Evolutionary conservation across 2,888 invertebrate species (phyloP).

Genomic region (Poecilus cupreus): DNA sequence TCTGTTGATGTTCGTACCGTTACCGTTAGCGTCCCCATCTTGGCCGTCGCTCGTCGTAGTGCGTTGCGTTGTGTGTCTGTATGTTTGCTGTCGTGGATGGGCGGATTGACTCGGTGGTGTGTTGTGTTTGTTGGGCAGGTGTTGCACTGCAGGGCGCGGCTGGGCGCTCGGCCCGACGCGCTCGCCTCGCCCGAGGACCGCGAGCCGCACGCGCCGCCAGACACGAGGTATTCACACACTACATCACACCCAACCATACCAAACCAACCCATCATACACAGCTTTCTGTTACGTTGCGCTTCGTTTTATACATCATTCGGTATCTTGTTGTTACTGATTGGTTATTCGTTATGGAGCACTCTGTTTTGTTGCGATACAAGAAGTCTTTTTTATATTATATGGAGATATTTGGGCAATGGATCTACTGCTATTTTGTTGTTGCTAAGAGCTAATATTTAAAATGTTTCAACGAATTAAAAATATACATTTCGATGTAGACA

Average conservation of each 20-base stretch:
- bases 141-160: conserved; percentile 49
- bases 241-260: not conserved
- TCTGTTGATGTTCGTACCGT: too few relatives aligned
- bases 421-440: too few relatives aligned
- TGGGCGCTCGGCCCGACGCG: conserved; percentile 34
- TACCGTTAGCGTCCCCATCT: not conserved
- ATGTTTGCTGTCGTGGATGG: not conserved
- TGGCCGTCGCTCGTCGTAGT: not conserved
- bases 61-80: not conserved
- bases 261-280: not conserved
- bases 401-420: too few relatives aligned
- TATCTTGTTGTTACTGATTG: too few relatives aligned
- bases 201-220: conserved; percentile 53
- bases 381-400: not conserved
- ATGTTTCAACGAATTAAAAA: too few relatives aligned
- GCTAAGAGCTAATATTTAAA: too few relatives aligned
- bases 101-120: conserved; percentile 34
- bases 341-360: not conserved
- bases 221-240: conserved; percentile 55
- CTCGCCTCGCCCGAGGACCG: conserved; percentile 51
- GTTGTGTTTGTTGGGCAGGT: conserved; percentile 59
- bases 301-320: too few relatives aligned
- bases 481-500: too few relatives aligned
- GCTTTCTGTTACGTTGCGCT: too few relatives aligned
- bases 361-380: not conserved